Conservation (phyloP, 2,113 vertebrate species). For the Cyanoramphus novaezelandiae region DNA sequence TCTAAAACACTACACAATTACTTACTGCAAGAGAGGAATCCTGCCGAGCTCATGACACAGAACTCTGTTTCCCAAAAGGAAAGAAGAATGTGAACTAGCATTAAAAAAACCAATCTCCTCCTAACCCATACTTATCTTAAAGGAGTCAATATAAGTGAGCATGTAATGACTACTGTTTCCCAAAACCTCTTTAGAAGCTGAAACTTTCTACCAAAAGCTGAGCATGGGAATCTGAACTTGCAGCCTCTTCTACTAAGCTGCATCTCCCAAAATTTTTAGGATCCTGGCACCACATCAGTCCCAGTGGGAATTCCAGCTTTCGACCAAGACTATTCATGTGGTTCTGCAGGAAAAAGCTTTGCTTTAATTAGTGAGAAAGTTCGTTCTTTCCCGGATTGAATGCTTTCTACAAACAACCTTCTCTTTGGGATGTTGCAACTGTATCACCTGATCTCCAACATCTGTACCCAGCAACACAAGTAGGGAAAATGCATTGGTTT, state of each 20-base stretch:
- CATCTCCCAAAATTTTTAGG: neutral
- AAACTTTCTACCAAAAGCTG: neutral
- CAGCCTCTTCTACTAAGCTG: neutral
- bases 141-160: neutral
- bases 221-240: neutral
- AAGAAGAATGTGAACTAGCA: neutral
- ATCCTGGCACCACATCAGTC: slow-evolving; percentile 5
- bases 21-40: neutral
- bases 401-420: neutral
- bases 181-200: neutral
- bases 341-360: neutral
- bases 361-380: neutral
- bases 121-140: neutral
- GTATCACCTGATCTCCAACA: neutral
- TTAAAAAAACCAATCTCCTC: neutral
- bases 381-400: neutral
- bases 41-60: neutral
- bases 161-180: neutral
- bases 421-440: neutral
- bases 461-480: neutral
- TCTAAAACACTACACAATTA: neutral
- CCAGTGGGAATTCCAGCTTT: neutral
- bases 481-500: rapidly evolving
- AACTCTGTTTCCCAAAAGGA: neutral
- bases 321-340: neutral